phyloP scores from a whole-genome alignment of 2,888 invertebrate species.

The Synergus laeviventris region DNA sequence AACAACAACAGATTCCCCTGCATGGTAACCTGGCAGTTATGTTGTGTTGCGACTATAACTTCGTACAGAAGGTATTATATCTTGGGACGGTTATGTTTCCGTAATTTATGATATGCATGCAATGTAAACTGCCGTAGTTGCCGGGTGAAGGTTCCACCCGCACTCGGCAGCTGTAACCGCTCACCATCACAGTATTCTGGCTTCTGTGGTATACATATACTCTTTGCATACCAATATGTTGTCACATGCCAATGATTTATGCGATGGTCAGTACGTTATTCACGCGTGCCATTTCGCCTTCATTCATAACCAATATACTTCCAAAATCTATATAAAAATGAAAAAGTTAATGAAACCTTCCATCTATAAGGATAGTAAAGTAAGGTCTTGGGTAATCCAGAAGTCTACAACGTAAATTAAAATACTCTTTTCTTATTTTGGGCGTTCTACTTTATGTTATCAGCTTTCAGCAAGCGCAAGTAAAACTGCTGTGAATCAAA shows the following conservation, averaged over 20 bases:
- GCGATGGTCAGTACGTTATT: conserved; percentile 40
- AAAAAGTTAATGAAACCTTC: too few species aligned
- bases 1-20: not conserved
- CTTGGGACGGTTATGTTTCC: conserved; percentile 51
- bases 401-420: not conserved
- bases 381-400: not conserved
- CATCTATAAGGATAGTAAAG: too few species aligned
- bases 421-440: not conserved
- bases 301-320: not conserved
- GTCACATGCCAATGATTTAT: conserved; percentile 58
- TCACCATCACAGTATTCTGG: conserved; percentile 38
- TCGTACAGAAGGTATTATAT: conserved; percentile 23
- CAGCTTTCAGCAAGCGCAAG: not conserved
- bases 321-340: not conserved
- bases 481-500: conserved; percentile 4
- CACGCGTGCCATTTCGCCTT: not conserved
- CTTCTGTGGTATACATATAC: conserved; percentile 43
- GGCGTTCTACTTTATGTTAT: not conserved
- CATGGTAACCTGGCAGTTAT: not conserved
- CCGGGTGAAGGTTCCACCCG: conserved; percentile 49
- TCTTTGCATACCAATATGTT: conserved; percentile 61
- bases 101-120: conserved; percentile 63
- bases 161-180: conserved; percentile 46
- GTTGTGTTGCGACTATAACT: conserved; percentile 12
- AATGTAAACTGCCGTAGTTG: conserved; percentile 59